A percentile compares a stretch with the other conserved stretches of the same genome.
Evolutionary conservation across 2,797 vertebrate species (phyloP).

Genomic region (Novumbra hubbsi): DNA sequence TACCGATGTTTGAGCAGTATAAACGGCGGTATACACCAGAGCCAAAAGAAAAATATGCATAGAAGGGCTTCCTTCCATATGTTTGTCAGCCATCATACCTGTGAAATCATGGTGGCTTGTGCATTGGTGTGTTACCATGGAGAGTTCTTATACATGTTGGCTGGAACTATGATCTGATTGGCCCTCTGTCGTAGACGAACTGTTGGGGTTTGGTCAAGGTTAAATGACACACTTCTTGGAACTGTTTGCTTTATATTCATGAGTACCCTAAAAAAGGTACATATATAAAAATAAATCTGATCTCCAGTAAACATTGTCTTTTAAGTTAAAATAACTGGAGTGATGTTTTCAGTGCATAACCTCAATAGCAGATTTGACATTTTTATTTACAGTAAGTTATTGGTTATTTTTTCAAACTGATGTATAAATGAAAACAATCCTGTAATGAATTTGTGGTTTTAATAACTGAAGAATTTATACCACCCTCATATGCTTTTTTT

Average conservation of each 20-base stretch:
- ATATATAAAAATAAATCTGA: slow-evolving; percentile 20
- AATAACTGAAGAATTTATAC: slow-evolving; percentile 62
- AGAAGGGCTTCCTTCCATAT: slow-evolving; percentile 61
- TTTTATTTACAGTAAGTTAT: slow-evolving; percentile 73
- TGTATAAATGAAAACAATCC: slow-evolving; percentile 48
- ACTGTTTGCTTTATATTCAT: slow-evolving; percentile 48
- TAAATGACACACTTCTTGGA: slow-evolving; percentile 53
- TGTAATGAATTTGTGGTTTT: slow-evolving; percentile 55
- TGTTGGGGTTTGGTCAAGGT: slow-evolving; percentile 32
- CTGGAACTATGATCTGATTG: neutral
- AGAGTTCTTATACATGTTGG: too few species aligned
- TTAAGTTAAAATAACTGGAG: slow-evolving; percentile 43
- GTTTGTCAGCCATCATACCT: slow-evolving; percentile 42
- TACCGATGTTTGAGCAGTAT: slow-evolving; percentile 39
- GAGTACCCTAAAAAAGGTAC: neutral
- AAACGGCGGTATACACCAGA: slow-evolving; percentile 50
- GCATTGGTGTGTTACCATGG: slow-evolving; percentile 4
- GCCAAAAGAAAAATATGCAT: slow-evolving; percentile 44
- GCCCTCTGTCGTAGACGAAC: slow-evolving; percentile 27
- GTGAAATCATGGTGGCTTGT: slow-evolving; percentile 32
- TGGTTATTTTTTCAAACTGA: slow-evolving; percentile 40
- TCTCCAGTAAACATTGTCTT: slow-evolving; percentile 7
- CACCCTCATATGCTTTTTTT: slow-evolving; percentile 32
- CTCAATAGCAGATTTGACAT: slow-evolving; percentile 58
- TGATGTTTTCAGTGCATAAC: slow-evolving; percentile 52